phyloP scores from a whole-genome alignment of 1,140 invertebrate genomes.

The Reticulitermes speratus region DNA sequence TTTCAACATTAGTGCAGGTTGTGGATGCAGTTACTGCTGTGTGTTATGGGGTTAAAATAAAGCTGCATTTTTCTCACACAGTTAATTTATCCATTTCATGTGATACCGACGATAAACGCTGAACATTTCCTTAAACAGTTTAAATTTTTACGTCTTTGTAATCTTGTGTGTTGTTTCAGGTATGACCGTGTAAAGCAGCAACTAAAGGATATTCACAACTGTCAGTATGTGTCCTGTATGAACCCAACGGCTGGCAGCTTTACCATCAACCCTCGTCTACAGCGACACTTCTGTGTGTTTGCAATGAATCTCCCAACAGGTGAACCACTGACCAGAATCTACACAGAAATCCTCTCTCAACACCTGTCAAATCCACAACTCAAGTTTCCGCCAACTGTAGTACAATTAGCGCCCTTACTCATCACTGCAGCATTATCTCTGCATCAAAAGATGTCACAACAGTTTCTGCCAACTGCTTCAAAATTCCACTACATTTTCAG shows the following conservation, averaged over 20 bases:
- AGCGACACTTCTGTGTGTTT: slow-evolving; percentile 92
- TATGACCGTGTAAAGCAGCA: slow-evolving; percentile 82
- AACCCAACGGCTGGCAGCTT: slow-evolving; percentile 95
- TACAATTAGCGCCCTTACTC: slow-evolving; percentile 59
- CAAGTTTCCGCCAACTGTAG: slow-evolving; percentile 63
- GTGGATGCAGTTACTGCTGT: too few relatives aligned
- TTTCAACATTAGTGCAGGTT: too few relatives aligned
- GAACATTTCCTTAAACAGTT: background rate
- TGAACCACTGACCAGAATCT: slow-evolving; percentile 82
- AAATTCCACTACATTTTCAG: slow-evolving; percentile 97
- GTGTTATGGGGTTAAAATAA: too few relatives aligned
- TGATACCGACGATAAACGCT: too few relatives aligned
- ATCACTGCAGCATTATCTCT: slow-evolving; percentile 72
- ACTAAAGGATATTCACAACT: slow-evolving; percentile 90
- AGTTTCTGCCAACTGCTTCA: slow-evolving; percentile 86
- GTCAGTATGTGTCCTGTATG: slow-evolving; percentile 94
- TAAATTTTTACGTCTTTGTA: background rate
- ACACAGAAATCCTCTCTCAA: slow-evolving; percentile 76
- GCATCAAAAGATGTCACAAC: slow-evolving; percentile 71
- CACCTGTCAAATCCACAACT: slow-evolving; percentile 67
- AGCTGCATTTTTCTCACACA: too few relatives aligned
- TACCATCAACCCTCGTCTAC: slow-evolving; percentile 87
- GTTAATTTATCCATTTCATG: too few relatives aligned
- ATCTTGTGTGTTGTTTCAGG: slow-evolving; percentile 45
- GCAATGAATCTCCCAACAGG: slow-evolving; percentile 81